Evolutionary conservation across 1,140 invertebrate species (phyloP).

Genomic region (Berghia stephanieae): DNA sequence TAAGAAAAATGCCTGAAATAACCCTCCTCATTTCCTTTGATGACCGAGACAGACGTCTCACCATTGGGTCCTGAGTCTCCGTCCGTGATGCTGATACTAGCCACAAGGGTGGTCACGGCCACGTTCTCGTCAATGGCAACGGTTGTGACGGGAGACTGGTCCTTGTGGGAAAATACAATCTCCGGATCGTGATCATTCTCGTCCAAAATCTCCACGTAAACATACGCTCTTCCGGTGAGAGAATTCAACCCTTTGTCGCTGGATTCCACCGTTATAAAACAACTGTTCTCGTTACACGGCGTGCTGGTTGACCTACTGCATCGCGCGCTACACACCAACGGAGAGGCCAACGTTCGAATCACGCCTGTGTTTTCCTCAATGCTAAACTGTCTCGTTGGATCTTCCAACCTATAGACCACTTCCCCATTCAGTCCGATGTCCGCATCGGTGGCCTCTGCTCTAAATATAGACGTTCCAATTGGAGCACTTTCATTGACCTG

Average conservation of each 20-base stretch:
- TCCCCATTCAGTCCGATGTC: constrained; percentile 59
- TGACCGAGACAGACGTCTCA: constrained; percentile 80
- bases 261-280: constrained; percentile 93
- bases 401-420: constrained; percentile 78
- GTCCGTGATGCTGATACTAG: constrained; percentile 91
- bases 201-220: constrained; percentile 92
- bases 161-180: constrained; percentile 85
- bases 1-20: constrained; percentile 88
- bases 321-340: constrained; percentile 42
- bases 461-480: constrained; percentile 47
- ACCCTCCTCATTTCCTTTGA: constrained; percentile 85
- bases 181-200: constrained; percentile 92
- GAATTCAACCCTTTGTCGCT: constrained; percentile 89
- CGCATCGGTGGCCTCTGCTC: constrained; percentile 47
- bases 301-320: constrained; percentile 34
- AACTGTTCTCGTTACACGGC: constrained; percentile 64
- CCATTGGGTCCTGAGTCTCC: constrained; percentile 90
- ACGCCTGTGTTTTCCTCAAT: constrained; percentile 57
- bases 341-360: constrained; percentile 48
- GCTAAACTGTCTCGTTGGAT: constrained; percentile 50
- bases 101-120: constrained; percentile 81
- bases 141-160: constrained; percentile 78
- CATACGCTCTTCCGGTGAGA: constrained; percentile 91
- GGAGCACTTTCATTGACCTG: constrained; percentile 50
- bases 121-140: constrained; percentile 95